Conservation (phyloP, 2,888 invertebrate species). For the Rhorus exstirpatorius region DNA sequence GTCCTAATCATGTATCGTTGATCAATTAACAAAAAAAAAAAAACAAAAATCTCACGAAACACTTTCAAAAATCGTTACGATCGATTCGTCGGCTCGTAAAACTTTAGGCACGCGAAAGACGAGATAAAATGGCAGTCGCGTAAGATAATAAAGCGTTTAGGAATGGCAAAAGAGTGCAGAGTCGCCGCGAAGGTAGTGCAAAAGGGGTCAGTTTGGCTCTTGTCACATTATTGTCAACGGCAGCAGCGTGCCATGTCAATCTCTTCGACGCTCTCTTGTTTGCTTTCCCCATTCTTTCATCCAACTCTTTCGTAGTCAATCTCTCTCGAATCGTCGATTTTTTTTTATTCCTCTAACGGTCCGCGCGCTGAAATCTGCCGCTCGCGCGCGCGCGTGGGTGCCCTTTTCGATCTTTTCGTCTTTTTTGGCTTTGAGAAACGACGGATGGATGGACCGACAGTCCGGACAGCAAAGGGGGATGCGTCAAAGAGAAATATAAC, state of each 20-base stretch:
- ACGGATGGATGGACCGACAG: slow-evolving; percentile 78
- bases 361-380: slow-evolving; percentile 42
- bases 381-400: slow-evolving; percentile 1
- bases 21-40: no score
- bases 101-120: background rate
- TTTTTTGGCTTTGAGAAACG: slow-evolving; percentile 50
- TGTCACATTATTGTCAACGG: slow-evolving; percentile 86
- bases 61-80: no score
- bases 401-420: slow-evolving; percentile 62
- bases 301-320: slow-evolving; percentile 55
- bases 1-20: no score
- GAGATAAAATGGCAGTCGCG: slow-evolving; percentile 19
- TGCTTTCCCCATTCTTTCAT: slow-evolving; percentile 56
- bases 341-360: slow-evolving; percentile 45
- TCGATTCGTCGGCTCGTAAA: background rate
- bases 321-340: slow-evolving; percentile 72
- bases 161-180: slow-evolving; percentile 65
- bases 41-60: no score
- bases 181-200: slow-evolving; percentile 71
- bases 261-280: slow-evolving; percentile 80
- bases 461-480: slow-evolving; percentile 82
- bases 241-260: slow-evolving; percentile 85
- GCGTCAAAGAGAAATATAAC: slow-evolving; percentile 86
- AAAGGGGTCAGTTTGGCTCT: slow-evolving; percentile 82
- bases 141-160: slow-evolving; percentile 40